Evolutionary conservation across 2,113 vertebrate species (phyloP), one percentile per base, ranked within the genome.

Genomic region (Ellobius talpinus): DNA sequence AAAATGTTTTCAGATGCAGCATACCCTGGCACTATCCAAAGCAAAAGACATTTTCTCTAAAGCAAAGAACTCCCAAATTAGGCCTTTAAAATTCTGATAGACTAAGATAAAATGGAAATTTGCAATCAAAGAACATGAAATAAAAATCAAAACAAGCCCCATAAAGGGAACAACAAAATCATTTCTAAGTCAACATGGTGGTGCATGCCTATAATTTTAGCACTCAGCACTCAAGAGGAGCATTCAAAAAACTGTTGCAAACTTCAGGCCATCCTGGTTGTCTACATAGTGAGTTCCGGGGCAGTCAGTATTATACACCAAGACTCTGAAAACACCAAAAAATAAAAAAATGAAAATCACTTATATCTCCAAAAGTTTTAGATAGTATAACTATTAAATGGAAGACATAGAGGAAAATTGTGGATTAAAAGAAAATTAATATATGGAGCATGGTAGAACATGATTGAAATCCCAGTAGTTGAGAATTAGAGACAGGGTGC

Each of bases 21-120:
- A 93, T 16, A 81, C 16, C 39, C 55, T 89, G 47, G 66, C n/a
- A 95, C 21, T 74, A 87, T 26, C 47, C 86, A 24, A 95, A 82
- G 68, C 55, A 90, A 94, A 95, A 94, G 7, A 93, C 81, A 90
- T 88, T 78, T 78, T 66, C 21, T 91, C 68, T 76, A 70, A 19
- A 14, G 16, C 50, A 84, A 89, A 93, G 42, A 93, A 87, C 52
- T 23, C 26, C 31, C 66, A 93, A 61, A 50, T 50, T 68, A 90
- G 50, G 52, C 81, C 58, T 84, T 82, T 61, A 82, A 39, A 82
- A 84, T 63, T 78, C 13, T 68, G 85, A 82, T 4, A 93, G 17
- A 91, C 21, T 70, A 84, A 14, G 11, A 91, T 66, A 52, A 89
- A 94, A 42, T 39, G 21, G 5, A 84, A 84, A 84, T 21, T 68